These are phyloP conservation scores for Pristionchus entomophagus DNA, from an alignment of 2,888 invertebrate species.

Conservation along the genomic window DNA sequence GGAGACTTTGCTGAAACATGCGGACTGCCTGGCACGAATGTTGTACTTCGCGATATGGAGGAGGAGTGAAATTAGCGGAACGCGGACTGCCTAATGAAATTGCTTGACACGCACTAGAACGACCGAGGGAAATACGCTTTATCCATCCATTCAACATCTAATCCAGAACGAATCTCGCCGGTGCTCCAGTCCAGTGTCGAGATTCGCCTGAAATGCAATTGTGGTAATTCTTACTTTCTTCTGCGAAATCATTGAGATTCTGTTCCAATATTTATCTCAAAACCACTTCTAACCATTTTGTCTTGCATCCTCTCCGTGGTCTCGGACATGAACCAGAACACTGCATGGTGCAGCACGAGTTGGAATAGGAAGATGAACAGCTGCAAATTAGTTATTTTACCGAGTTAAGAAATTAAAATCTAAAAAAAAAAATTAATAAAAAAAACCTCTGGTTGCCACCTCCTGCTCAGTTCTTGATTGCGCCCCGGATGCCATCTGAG, in stretches of 20 bases:
- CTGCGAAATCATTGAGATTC: neutral
- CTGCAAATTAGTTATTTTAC: neutral
- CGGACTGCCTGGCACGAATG: neutral
- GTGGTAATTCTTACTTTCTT: neutral
- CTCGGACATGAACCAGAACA: constrained; percentile 25
- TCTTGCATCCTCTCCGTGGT: neutral
- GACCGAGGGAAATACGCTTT: neutral
- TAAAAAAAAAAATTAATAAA: neutral
- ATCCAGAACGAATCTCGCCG: constrained; percentile 28
- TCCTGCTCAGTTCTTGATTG: neutral
- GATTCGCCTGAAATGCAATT: neutral
- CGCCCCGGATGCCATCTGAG: neutral
- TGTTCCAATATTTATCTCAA: neutral
- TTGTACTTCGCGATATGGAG: too few relatives aligned
- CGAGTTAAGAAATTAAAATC: neutral
- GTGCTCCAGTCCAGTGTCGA: neutral
- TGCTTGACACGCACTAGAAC: neutral
- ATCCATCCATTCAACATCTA: neutral
- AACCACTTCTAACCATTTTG: neutral
- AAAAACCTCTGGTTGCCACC: neutral
- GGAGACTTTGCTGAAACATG: too few relatives aligned
- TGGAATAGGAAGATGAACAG: constrained; percentile 28
- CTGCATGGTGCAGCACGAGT: neutral
- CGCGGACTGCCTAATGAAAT: neutral
- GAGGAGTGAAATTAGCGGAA: too few relatives aligned